Conservation (phyloP, 2,113 vertebrate genomes). For the Aspiorhynchus laticeps region DNA sequence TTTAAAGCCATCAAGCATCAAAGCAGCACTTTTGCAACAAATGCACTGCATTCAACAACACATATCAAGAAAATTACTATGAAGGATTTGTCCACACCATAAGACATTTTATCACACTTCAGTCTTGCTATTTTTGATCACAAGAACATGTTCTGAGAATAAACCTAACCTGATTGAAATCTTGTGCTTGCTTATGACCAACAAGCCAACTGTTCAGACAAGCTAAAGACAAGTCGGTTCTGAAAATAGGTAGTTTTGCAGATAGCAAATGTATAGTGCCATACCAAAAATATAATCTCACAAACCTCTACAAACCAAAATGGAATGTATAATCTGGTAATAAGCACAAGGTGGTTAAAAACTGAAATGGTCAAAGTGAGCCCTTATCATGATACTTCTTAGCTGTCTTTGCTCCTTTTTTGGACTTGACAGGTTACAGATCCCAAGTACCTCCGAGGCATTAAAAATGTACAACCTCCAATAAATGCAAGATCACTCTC, state of each 20-base stretch:
- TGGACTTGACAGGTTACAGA: constrained; percentile 29
- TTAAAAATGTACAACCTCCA: constrained; percentile 30
- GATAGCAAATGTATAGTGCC: background rate
- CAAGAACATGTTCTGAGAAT: background rate
- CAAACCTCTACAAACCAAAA: background rate
- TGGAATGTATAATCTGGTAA: background rate
- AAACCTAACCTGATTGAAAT: background rate
- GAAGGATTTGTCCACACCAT: background rate
- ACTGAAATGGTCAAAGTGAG: background rate
- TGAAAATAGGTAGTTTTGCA: background rate
- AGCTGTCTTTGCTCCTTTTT: constrained; percentile 25
- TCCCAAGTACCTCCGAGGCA: constrained; percentile 7
- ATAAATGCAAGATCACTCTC: constrained; percentile 40
- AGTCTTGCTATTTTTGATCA: background rate
- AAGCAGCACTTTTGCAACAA: background rate
- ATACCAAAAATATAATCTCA: background rate
- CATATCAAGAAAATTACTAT: background rate
- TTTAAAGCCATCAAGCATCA: background rate
- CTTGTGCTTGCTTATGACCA: background rate
- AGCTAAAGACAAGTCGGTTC: background rate
- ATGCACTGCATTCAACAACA: background rate
- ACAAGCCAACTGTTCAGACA: background rate
- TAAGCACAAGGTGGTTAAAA: background rate
- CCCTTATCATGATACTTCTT: constrained; percentile 27
- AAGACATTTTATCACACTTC: background rate